phyloP scores from a whole-genome alignment of 2,113 vertebrate species.

The Laticauda laticaudata region DNA sequence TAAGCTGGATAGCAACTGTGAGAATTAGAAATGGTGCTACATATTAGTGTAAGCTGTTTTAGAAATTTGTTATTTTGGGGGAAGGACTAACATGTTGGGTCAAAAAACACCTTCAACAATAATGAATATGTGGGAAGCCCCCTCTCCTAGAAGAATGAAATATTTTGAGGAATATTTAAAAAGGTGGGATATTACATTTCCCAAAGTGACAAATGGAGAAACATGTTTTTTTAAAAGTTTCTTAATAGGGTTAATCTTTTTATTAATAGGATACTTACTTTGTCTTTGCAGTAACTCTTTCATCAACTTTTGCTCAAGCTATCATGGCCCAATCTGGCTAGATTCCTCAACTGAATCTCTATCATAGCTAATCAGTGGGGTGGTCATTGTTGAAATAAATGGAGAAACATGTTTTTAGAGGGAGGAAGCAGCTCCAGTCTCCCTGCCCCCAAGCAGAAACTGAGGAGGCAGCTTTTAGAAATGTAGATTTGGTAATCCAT shows the following conservation, averaged over 20 bases:
- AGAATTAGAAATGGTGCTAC: background rate
- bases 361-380: background rate
- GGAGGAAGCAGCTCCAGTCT: no score
- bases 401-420: no score
- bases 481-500: no score
- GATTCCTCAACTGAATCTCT: background rate
- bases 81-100: background rate
- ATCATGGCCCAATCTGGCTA: background rate
- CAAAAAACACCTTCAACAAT: background rate
- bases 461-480: no score
- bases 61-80: background rate
- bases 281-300: background rate
- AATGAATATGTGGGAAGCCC: background rate
- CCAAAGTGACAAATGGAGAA: no score
- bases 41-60: background rate
- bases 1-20: background rate
- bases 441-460: no score
- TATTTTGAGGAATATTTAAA: no score
- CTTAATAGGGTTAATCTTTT: background rate
- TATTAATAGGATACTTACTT: background rate
- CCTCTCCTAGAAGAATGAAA: no score
- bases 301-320: background rate
- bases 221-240: background rate
- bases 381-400: background rate
- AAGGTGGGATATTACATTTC: no score